These are phyloP conservation scores for Lophura nycthemera DNA, from an alignment of 2,113 vertebrate species.

Conservation along the genomic window DNA sequence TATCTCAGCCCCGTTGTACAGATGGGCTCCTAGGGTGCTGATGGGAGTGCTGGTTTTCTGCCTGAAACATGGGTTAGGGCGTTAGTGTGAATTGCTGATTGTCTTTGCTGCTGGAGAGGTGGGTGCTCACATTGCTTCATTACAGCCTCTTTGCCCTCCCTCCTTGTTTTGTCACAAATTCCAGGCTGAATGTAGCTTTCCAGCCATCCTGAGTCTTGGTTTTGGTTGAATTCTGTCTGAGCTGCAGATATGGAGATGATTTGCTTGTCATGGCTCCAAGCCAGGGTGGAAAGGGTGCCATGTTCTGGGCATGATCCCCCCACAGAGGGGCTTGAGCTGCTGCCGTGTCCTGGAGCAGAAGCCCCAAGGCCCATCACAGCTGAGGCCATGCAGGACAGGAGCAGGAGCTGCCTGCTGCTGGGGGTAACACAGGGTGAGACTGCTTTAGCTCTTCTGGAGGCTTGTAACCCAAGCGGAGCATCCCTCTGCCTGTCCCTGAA, in stretches of 20 bases:
- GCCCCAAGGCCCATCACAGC: neutral
- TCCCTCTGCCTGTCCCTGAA: neutral
- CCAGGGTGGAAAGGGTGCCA: neutral
- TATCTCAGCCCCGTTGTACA: neutral
- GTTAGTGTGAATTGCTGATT: neutral
- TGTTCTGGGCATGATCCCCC: neutral
- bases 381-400: neutral
- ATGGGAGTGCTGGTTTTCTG: neutral
- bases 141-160: neutral
- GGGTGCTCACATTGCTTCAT: fast-evolving
- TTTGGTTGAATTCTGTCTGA: neutral
- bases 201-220: neutral
- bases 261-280: fast-evolving
- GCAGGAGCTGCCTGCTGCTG: neutral
- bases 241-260: neutral
- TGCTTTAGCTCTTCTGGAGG: neutral
- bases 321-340: fast-evolving
- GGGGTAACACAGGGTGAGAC: neutral
- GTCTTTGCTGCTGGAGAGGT: neutral
- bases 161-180: neutral
- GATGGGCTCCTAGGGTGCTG: fast-evolving
- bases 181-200: neutral
- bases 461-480: too few relatives aligned
- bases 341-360: neutral
- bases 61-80: neutral